Conservation (phyloP, 2,797 vertebrate species). For the Rousettus madagascariensis region DNA sequence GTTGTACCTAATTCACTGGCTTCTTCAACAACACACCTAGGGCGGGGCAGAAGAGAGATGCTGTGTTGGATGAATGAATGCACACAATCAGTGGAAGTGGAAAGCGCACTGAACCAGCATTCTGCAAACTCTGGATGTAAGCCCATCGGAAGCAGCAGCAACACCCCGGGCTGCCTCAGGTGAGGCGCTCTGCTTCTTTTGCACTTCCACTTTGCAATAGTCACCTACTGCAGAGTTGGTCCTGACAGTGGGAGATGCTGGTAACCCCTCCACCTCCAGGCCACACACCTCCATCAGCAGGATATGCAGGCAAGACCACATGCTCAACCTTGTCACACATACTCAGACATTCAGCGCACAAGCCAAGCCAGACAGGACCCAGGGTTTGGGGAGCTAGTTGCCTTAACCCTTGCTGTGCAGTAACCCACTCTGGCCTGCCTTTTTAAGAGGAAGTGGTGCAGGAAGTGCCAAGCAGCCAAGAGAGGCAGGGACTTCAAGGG, state of each 20-base stretch:
- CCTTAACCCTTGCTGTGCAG: not conserved
- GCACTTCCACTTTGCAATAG: not conserved
- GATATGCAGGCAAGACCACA: not conserved
- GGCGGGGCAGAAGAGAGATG: not conserved
- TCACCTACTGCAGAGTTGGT: not conserved
- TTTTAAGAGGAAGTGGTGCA: not conserved
- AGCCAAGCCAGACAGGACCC: not conserved
- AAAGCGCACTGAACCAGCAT: not conserved
- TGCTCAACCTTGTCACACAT: accelerated
- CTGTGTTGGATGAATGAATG: not conserved
- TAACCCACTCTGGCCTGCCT: not conserved
- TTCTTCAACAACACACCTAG: not conserved
- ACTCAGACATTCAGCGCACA: no score
- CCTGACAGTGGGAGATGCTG: not conserved
- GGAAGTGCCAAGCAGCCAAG: not conserved
- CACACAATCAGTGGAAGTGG: accelerated
- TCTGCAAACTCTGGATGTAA: not conserved
- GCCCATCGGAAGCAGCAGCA: not conserved
- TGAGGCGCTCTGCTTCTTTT: not conserved
- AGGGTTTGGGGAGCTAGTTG: not conserved
- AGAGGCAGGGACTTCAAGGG: not conserved
- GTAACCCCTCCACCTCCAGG: not conserved
- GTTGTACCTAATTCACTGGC: not conserved
- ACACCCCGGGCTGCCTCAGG: not conserved
- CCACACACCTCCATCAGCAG: not conserved